Percentiles rank a stretch among this genome's conserved stretches.
phyloP scores from a whole-genome alignment of 2,888 invertebrate species.

The Psylliodes chrysocephalus region DNA sequence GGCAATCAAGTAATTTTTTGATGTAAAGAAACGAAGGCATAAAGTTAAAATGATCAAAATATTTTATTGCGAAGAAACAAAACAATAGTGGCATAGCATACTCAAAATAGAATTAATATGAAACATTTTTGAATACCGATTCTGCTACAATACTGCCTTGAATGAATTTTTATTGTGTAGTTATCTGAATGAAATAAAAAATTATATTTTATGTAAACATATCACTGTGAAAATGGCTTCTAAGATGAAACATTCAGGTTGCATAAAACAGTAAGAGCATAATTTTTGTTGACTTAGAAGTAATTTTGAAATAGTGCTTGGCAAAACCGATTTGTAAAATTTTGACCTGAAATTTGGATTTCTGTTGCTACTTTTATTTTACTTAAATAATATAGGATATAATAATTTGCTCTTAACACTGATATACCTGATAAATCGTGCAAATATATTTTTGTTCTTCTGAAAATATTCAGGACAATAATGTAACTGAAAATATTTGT shows the following conservation, averaged over 20 bases:
- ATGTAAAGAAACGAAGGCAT: too few relatives aligned
- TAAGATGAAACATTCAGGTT: background rate
- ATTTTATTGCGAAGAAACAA: too few relatives aligned
- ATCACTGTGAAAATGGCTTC: constrained; percentile 10
- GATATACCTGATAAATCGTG: background rate
- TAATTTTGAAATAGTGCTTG: constrained; percentile 2
- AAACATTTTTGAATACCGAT: background rate
- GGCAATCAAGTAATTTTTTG: too few relatives aligned
- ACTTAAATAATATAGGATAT: background rate
- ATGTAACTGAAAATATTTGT: constrained; percentile 15
- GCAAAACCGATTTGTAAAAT: background rate
- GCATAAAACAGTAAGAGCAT: background rate
- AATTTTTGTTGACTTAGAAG: background rate
- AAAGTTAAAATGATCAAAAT: too few relatives aligned
- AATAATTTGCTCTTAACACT: too few relatives aligned
- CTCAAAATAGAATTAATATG: background rate
- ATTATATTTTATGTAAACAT: constrained; percentile 8
- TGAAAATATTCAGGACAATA: constrained; percentile 18
- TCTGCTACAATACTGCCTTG: constrained; percentile 9
- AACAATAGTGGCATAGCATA: too few relatives aligned
- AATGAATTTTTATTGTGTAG: background rate
- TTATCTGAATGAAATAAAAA: background rate
- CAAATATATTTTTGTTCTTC: constrained; percentile 1
- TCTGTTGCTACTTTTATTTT: constrained; percentile 1
- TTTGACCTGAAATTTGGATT: background rate